Percentiles rank a stretch among this genome's conserved stretches.
phyloP scores from a whole-genome alignment of 2,113 vertebrate genomes.

The Cairina moschata region DNA sequence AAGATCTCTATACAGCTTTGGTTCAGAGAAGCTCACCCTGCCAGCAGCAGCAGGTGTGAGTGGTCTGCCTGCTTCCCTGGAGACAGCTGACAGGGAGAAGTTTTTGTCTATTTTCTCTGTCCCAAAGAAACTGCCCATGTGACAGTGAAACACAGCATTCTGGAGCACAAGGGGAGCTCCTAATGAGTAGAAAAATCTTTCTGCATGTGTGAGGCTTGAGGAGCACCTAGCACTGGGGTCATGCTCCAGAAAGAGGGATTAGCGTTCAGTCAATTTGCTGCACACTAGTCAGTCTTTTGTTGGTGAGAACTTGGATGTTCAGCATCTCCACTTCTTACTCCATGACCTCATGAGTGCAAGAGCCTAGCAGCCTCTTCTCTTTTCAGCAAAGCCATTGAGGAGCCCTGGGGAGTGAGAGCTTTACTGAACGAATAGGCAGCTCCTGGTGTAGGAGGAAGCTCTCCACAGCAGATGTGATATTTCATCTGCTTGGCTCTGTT shows the following conservation, averaged over 20 bases:
- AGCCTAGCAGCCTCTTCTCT: background rate
- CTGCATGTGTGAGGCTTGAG: accelerated
- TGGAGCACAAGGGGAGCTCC: background rate
- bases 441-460: background rate
- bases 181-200: background rate
- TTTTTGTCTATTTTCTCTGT: background rate
- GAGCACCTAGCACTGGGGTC: background rate
- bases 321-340: background rate
- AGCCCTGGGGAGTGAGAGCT: background rate
- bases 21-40: too few species aligned
- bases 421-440: background rate
- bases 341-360: background rate
- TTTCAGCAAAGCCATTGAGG: background rate
- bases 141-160: background rate
- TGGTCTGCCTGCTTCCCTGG: background rate
- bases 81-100: background rate
- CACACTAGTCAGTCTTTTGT: background rate
- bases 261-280: background rate
- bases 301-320: background rate
- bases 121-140: accelerated
- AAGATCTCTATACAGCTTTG: too few species aligned
- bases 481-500: background rate
- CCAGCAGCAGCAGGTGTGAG: background rate
- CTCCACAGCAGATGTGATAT: background rate
- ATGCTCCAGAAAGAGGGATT: background rate